Base-by-base conservation (phyloP, 2,888 invertebrate species). In the Melanostoma mellinum region DNA sequence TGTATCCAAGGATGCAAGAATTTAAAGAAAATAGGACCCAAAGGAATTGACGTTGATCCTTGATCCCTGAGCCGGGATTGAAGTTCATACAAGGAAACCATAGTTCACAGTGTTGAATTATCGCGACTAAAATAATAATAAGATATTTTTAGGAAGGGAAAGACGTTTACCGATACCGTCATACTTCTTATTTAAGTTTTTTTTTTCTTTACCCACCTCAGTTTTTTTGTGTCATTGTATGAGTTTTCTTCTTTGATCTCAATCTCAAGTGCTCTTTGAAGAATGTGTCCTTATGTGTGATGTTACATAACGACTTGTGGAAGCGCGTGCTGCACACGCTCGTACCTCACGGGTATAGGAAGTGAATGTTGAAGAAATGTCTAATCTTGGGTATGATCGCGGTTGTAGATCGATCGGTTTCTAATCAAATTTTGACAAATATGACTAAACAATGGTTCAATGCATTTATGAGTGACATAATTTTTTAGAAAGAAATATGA, bases 291-390 rank as follows among this genome's bases (percentile, higher is more conserved):
- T 20, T 20, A 20, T 20, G 20, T 42, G n/a, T 73, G 56, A 46
- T 44, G 61, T 75, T 75, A 58, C 74, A 67, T 71, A 75, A 67
- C 30, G 56, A 75, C 20, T 20, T 56, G 32, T 32, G 58, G 52
- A 72, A 72, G 61, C 80, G 75, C 80, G 85, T 85, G 85, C 75
- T 75, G 80, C 80, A 76, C 85, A 80, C 80, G 63, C 75, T 78
- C 53, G 9, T 48, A 38, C 4, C 35, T 6, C 35, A 6, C 5
- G 48, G 9, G 10, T 35, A 8, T 40, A 35, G 20, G 6, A 56
- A 50, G 20, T 30, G 9, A 38, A 8, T 60, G 20, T 63, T 20
- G 61, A 65, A 63, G 36, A 35, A 53, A 10, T 55, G 46, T 38
- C 52, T 53, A 50, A 77, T 73, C 56, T 73, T 40, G 2, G 42